These are phyloP conservation scores for Chloropsis cyanopogon DNA, from an alignment of 2,113 vertebrate genomes.

Conservation along the genomic window DNA sequence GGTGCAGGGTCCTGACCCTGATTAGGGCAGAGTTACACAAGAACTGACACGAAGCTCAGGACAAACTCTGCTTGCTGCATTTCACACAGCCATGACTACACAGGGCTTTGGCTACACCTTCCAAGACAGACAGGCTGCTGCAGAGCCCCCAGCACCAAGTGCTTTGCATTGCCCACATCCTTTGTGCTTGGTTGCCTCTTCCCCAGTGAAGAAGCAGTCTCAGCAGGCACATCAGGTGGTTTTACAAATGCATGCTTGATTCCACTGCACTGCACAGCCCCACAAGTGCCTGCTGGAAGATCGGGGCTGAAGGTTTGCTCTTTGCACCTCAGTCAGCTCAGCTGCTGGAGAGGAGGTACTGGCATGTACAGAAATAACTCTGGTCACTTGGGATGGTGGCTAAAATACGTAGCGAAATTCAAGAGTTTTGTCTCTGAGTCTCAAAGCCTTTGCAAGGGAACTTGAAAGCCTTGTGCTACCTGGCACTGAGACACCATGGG, in stretches of 20 bases:
- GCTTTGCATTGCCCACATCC: not conserved
- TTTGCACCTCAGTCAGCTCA: not conserved
- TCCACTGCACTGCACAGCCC: fast-evolving
- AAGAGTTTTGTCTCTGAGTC: not conserved
- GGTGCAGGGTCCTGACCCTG: not conserved
- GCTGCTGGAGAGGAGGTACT: not conserved
- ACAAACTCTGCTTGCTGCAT: not conserved
- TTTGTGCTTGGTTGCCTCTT: fast-evolving
- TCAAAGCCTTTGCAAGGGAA: not conserved
- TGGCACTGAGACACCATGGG: fast-evolving
- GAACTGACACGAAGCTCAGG: not conserved
- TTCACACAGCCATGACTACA: not conserved
- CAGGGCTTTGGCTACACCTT: not conserved
- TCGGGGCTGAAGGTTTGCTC: not conserved
- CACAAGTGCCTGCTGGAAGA: fast-evolving
- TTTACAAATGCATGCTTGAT: not conserved
- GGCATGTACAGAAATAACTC: not conserved
- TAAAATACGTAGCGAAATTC: not conserved
- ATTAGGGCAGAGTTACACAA: not conserved
- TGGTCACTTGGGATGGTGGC: not conserved
- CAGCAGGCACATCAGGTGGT: fast-evolving
- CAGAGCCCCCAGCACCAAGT: not conserved
- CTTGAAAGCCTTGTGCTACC: not conserved
- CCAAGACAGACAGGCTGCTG: not conserved
- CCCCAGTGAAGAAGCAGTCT: not conserved